Base-by-base conservation (phyloP, 2,113 vertebrate genomes). In the Gadus macrocephalus region DNA sequence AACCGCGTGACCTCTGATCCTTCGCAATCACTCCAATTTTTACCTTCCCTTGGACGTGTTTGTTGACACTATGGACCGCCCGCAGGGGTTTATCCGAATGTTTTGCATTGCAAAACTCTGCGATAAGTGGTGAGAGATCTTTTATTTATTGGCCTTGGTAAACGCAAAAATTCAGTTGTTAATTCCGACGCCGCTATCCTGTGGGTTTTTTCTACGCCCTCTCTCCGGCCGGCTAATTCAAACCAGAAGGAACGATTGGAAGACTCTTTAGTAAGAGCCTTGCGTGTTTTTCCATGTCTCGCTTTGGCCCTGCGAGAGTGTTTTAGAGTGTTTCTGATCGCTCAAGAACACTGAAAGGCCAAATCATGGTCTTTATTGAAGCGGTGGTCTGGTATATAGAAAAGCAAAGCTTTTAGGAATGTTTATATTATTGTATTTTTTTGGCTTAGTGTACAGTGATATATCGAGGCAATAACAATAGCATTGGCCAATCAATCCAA, bases 1-100 rank as follows among this genome's bases (percentile, higher is more conserved):
- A 75, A 81, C 72, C 60, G 73, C 35, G 67, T 73, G 73, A 81
- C 84, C 81, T 75, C 53, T 84, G 81, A 74, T 72, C 73, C 5
- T 1, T 7, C 17, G 20, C 72, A 73, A 84, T 86, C 75, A 76
- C 64, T 42, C 17, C 28, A 75, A 60, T n/a, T 65, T 67, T 79
- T 79, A 77, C 74, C 53, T 70, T 62, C 72, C 59, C 53, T 63
- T 5, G 5, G 55, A 16, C 55, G 31, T 62, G 70, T 69, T 69
- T 3, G 7, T 53, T 25, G 25, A 70, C 67, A 74, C 6, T 28
- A 20, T 12, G 66, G 66, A 71, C 28, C 31, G 3, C n/a, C 72
- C 38, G 28, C 63, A 31, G 70, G n/a, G 59, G 66, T 67, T 25
- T 66, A 71, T 20, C 71, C 68, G 60, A 71, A 27, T 49, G 56